Evolutionary conservation across 2,113 vertebrate species (phyloP).

Genomic region (Clarias gariepinus): DNA sequence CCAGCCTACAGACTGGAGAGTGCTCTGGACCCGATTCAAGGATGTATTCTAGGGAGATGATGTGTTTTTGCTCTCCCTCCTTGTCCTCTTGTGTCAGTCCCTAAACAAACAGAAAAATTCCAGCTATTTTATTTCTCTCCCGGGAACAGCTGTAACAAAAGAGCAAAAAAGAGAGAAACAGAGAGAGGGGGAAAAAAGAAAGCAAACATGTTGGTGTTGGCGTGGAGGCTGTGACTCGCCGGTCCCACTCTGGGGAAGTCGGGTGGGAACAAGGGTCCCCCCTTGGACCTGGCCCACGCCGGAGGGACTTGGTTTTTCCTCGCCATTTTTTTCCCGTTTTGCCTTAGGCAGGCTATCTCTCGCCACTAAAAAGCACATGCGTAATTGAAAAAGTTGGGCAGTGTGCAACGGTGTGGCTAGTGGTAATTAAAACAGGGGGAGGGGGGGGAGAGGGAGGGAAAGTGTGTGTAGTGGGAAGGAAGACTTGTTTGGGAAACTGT

Average conservation of each 20-base stretch:
- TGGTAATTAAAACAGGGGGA: slow-evolving; percentile 76
- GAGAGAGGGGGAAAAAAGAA: slow-evolving; percentile 42
- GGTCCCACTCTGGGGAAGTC: slow-evolving; percentile 60
- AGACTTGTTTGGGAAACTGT: slow-evolving; percentile 82
- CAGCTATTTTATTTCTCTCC: slow-evolving; percentile 73
- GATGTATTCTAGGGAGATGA: slow-evolving; percentile 74
- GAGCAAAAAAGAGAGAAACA: slow-evolving; percentile 58
- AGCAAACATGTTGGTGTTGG: slow-evolving; percentile 76
- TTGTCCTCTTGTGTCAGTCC: slow-evolving; percentile 62
- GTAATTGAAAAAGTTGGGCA: slow-evolving; percentile 63
- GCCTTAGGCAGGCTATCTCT: slow-evolving; percentile 36
- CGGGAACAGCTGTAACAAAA: slow-evolving; percentile 73
- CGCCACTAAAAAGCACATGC: slow-evolving; percentile 48
- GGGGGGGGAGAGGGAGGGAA: slow-evolving; percentile 40
- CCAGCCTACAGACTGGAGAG: slow-evolving; percentile 31
- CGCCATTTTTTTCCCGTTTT: slow-evolving; percentile 16
- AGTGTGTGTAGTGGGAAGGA: slow-evolving; percentile 33
- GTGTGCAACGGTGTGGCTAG: slow-evolving; percentile 74
- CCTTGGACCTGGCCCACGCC: slow-evolving; percentile 41
- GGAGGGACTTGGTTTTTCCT: slow-evolving; percentile 37
- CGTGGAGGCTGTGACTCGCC: slow-evolving; percentile 56
- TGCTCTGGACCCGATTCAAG: slow-evolving; percentile 69
- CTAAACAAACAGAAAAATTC: slow-evolving; percentile 70
- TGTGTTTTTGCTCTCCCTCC: slow-evolving; percentile 47
- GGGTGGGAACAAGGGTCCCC: slow-evolving; percentile 44